phyloP scores from a whole-genome alignment of 2,113 vertebrate species.

The Arothron firmamentum region DNA sequence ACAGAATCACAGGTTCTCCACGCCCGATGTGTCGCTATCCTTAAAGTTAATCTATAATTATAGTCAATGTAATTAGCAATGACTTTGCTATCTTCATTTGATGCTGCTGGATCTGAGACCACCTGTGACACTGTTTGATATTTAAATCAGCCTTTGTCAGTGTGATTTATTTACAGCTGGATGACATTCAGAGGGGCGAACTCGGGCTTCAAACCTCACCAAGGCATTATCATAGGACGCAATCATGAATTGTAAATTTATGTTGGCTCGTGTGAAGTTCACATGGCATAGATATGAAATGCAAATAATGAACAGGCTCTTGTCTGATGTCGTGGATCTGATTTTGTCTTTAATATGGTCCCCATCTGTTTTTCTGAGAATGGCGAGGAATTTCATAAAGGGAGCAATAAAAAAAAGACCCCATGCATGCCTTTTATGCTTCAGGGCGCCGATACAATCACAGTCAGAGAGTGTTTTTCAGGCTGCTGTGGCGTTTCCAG shows the following conservation, averaged over 20 bases:
- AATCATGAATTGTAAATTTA: constrained; percentile 15
- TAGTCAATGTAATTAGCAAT: no score
- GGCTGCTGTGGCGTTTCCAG: constrained; percentile 40
- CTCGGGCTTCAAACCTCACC: not conserved
- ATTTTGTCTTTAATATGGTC: constrained; percentile 12
- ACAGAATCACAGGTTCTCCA: no score
- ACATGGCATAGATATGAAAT: constrained; percentile 15
- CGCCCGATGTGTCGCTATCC: no score
- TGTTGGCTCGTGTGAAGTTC: constrained; percentile 10
- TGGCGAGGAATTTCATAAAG: constrained; percentile 38
- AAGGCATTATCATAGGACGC: not conserved
- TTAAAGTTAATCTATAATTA: no score
- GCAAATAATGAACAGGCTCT: constrained; percentile 12
- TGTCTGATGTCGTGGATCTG: constrained; percentile 24
- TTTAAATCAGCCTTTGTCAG: no score
- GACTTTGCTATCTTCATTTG: no score
- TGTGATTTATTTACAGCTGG: not conserved
- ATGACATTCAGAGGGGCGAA: constrained; percentile 29
- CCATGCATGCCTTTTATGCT: constrained; percentile 44
- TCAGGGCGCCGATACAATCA: constrained; percentile 38
- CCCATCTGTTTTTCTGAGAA: constrained; percentile 32
- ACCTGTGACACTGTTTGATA: no score
- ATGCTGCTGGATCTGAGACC: no score
- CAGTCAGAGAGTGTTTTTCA: constrained; percentile 36
- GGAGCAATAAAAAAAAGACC: constrained; percentile 40